Percentiles rank a stretch among this genome's conserved stretches.
Conservation (phyloP, 2,888 invertebrate genomes). For the Cryptosula pallasiana region DNA sequence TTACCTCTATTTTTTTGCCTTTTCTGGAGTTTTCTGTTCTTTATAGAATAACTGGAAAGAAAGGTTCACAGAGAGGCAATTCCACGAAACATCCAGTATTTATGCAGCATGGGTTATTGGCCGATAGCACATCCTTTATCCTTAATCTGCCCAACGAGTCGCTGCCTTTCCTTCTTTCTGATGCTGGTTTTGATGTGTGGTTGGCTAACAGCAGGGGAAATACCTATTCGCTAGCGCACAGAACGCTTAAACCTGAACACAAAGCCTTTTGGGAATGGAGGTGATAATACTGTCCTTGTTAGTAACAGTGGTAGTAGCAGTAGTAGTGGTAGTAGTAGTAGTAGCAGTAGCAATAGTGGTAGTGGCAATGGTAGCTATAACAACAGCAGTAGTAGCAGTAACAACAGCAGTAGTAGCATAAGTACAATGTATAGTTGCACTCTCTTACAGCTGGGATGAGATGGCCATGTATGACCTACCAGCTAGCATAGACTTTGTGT, state of each 20-base stretch:
- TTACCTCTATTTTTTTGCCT: no score
- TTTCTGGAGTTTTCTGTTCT: no score
- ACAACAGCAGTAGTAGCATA: background rate
- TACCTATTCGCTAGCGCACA: conserved; percentile 66
- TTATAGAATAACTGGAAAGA: no score
- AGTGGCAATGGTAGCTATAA: background rate
- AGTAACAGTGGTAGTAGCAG: background rate
- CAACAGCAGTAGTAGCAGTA: background rate
- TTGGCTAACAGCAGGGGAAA: conserved; percentile 79
- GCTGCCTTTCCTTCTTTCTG: conserved; percentile 60
- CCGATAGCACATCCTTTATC: conserved; percentile 74
- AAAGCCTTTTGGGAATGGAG: conserved; percentile 62
- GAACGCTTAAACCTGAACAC: conserved; percentile 57
- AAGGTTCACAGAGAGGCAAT: no score
- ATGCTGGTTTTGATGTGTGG: conserved; percentile 68
- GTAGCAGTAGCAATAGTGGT: no score
- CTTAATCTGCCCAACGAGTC: conserved; percentile 64
- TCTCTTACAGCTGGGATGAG: conserved; percentile 71
- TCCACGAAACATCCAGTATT: no score
- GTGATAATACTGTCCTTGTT: background rate
- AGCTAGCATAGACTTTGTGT: conserved; percentile 71
- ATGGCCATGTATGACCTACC: conserved; percentile 81
- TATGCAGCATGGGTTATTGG: conserved; percentile 64
- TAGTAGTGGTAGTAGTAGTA: background rate
- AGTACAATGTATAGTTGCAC: no score